Evolutionary conservation across 2,888 invertebrate genomes (phyloP).

Genomic region (Poecilus cupreus): DNA sequence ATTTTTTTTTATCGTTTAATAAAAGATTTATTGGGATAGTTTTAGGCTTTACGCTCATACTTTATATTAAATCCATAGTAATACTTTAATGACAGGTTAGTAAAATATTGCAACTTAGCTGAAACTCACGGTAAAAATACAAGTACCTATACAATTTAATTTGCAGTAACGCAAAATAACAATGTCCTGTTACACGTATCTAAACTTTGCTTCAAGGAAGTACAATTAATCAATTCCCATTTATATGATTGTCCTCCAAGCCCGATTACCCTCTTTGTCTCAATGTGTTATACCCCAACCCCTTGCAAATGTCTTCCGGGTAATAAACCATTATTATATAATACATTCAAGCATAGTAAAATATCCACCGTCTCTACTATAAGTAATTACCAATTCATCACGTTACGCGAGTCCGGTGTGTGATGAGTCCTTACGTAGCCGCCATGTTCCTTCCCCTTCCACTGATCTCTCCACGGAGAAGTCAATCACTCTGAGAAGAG

Average conservation of each 20-base stretch:
- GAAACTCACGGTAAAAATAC: too few relatives aligned
- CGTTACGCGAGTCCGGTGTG: background rate
- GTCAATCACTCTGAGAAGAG: constrained; percentile 5
- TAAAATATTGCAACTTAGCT: too few relatives aligned
- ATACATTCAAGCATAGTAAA: constrained; percentile 5
- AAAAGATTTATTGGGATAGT: too few relatives aligned
- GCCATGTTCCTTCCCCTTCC: constrained; percentile 46
- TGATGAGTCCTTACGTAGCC: constrained; percentile 29
- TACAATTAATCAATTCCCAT: background rate
- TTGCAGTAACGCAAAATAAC: too few relatives aligned
- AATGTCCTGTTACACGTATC: background rate
- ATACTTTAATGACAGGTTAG: too few relatives aligned
- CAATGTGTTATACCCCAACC: constrained; percentile 9
- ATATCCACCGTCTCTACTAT: background rate
- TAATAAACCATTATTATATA: constrained; percentile 23
- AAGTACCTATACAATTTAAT: too few relatives aligned
- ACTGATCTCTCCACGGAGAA: background rate
- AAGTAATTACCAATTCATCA: constrained; percentile 48
- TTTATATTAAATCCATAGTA: too few relatives aligned
- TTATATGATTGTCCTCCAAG: background rate
- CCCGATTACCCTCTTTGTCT: background rate
- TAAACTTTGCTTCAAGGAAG: background rate
- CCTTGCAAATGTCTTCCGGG: background rate
- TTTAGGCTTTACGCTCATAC: too few relatives aligned
- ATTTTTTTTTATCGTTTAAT: too few relatives aligned